These are phyloP conservation scores for Cliona cf. orientalis DNA, from an alignment of 37 sponge, comb jelly and placozoan species.

Conservation along the genomic window DNA sequence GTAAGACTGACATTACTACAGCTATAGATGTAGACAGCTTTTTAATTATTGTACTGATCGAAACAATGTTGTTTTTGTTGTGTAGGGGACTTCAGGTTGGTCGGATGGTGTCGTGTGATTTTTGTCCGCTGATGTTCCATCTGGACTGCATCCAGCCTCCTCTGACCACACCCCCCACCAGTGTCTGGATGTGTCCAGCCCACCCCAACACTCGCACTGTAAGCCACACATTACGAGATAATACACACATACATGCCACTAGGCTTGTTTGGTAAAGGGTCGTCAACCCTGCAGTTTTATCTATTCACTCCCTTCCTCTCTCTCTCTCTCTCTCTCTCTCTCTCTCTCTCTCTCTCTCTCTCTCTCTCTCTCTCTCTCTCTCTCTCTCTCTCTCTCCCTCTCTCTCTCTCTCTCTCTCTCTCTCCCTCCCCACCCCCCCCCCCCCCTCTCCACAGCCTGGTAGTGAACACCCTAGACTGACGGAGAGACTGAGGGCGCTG, in stretches of 20 bases:
- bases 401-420: slow-evolving; percentile 26
- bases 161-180: slow-evolving; percentile 70
- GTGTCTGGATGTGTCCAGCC: slow-evolving; percentile 92
- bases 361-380: slow-evolving; percentile 15
- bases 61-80: neutral
- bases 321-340: neutral
- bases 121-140: slow-evolving; percentile 92
- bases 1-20: slow-evolving; percentile 7
- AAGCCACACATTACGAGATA: slow-evolving; percentile 52
- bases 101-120: slow-evolving; percentile 70
- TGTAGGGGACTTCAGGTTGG: slow-evolving; percentile 50
- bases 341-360: slow-evolving; percentile 35
- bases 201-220: slow-evolving; percentile 78
- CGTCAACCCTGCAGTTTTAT: neutral
- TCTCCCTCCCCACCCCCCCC: neutral
- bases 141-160: slow-evolving; percentile 92
- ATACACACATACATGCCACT: too few species aligned
- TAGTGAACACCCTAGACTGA: slow-evolving; percentile 66
- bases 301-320: neutral
- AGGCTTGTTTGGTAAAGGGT: neutral
- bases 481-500: slow-evolving; percentile 53
- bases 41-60: neutral
- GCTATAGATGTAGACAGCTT: neutral
- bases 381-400: slow-evolving; percentile 23
- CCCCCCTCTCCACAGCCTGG: slow-evolving; percentile 36